These are phyloP conservation scores for Formicarius rufipectus DNA, from an alignment of 2,113 vertebrate species.

Conservation along the genomic window DNA sequence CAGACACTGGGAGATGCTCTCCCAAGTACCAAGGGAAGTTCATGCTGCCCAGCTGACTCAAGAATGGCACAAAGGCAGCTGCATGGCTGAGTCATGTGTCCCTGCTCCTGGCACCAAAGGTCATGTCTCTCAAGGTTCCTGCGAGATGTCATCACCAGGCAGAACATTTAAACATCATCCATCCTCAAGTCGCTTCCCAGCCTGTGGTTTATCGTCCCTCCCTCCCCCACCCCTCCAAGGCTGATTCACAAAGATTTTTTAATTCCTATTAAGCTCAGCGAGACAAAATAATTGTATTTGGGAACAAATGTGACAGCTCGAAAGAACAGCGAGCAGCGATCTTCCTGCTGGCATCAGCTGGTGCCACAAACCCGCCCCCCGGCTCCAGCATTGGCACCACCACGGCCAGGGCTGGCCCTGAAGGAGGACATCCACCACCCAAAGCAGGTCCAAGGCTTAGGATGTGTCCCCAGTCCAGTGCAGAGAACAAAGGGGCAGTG, in stretches of 20 bases:
- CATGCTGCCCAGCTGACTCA: not conserved
- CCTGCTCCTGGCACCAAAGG: not conserved
- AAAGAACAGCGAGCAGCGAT: not conserved
- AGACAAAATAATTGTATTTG: constrained; percentile 52
- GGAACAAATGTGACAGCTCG: constrained; percentile 40
- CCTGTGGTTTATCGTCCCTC: not conserved
- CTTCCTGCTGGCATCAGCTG: not conserved
- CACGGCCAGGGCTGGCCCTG: fast-evolving
- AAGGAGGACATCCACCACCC: not conserved
- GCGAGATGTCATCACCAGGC: fast-evolving
- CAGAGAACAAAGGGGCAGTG: not conserved
- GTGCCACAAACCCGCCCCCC: not conserved
- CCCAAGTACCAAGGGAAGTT: not conserved
- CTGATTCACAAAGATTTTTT: constrained; percentile 50
- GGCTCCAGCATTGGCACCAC: not conserved
- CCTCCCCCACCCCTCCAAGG: not conserved
- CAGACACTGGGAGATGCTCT: not conserved
- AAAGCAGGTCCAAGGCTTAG: not conserved
- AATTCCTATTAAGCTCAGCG: not conserved
- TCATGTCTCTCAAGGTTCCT: not conserved
- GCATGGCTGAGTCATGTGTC: not conserved
- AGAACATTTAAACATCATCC: not conserved
- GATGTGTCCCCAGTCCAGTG: fast-evolving
- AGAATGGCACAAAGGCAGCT: not conserved
- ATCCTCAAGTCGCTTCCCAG: not conserved